These are phyloP conservation scores for Macropus fuliginosus DNA, from an alignment of 2,797 vertebrate species.

Conservation along the genomic window DNA sequence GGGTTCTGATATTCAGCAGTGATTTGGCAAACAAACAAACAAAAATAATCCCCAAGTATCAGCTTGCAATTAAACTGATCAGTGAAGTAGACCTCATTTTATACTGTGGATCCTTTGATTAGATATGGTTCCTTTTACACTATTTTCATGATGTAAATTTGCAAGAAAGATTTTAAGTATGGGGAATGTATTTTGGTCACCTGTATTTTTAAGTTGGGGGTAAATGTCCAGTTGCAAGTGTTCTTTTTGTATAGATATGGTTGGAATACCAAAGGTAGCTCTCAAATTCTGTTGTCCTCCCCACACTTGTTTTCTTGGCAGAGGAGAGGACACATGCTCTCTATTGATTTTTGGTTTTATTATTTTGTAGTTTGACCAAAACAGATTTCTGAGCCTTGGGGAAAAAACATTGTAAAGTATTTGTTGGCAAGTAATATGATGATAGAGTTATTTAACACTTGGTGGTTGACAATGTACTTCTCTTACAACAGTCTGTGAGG, in stretches of 20 bases:
- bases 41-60: background rate
- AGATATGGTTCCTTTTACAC: background rate
- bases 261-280: background rate
- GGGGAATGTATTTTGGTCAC: background rate
- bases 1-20: background rate
- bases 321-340: background rate
- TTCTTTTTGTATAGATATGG: background rate
- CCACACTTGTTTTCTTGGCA: background rate
- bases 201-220: background rate
- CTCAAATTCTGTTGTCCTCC: background rate
- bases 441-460: background rate
- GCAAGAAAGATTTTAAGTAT: background rate
- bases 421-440: background rate
- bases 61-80: background rate
- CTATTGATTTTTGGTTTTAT: background rate
- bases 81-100: background rate
- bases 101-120: background rate
- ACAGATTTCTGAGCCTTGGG: background rate
- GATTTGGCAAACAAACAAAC: background rate
- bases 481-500: background rate
- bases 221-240: background rate
- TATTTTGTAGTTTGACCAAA: background rate
- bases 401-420: background rate
- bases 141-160: background rate
- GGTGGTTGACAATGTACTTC: background rate